These are phyloP conservation scores for Sebastes steindachneri DNA, from an alignment of 2,797 vertebrate genomes.

Conservation along the genomic window DNA sequence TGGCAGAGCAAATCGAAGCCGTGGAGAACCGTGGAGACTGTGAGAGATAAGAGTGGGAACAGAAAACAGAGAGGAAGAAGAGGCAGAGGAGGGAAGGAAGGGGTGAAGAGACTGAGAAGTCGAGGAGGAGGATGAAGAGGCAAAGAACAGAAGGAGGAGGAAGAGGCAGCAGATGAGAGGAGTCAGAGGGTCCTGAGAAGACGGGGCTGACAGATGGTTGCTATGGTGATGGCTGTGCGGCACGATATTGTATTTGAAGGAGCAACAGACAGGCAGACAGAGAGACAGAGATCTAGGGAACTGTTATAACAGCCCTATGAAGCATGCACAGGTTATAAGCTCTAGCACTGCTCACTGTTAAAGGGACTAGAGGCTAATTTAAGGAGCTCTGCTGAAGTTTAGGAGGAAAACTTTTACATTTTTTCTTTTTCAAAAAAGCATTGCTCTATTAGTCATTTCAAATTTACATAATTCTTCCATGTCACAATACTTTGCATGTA, in stretches of 20 bases:
- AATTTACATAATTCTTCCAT: constrained; percentile 79
- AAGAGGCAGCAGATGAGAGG: constrained; percentile 69
- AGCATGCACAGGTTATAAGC: constrained; percentile 83
- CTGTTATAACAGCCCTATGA: constrained; percentile 77
- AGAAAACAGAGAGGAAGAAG: constrained; percentile 27
- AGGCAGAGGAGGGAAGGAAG: not conserved
- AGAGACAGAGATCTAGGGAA: constrained; percentile 75
- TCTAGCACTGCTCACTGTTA: constrained; percentile 82
- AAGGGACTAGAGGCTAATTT: constrained; percentile 85
- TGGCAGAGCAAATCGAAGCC: constrained; percentile 76
- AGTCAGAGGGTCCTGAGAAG: constrained; percentile 73
- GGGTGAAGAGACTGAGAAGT: constrained; percentile 32
- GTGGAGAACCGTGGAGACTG: constrained; percentile 71
- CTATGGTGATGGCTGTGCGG: constrained; percentile 77
- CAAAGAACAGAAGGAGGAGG: constrained; percentile 61
- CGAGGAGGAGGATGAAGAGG: constrained; percentile 60
- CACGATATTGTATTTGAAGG: constrained; percentile 76
- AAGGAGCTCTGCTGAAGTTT: constrained; percentile 78
- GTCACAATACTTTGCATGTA: constrained; percentile 76
- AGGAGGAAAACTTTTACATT: constrained; percentile 76
- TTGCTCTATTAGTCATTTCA: constrained; percentile 77
- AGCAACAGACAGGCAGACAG: constrained; percentile 78
- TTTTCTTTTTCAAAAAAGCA: constrained; percentile 59
- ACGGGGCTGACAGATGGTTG: constrained; percentile 78
- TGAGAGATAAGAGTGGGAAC: constrained; percentile 53